Percentiles rank a stretch among this genome's conserved stretches.
Evolutionary conservation across 2,888 invertebrate species (phyloP).

Genomic region (Volucella zonaria): DNA sequence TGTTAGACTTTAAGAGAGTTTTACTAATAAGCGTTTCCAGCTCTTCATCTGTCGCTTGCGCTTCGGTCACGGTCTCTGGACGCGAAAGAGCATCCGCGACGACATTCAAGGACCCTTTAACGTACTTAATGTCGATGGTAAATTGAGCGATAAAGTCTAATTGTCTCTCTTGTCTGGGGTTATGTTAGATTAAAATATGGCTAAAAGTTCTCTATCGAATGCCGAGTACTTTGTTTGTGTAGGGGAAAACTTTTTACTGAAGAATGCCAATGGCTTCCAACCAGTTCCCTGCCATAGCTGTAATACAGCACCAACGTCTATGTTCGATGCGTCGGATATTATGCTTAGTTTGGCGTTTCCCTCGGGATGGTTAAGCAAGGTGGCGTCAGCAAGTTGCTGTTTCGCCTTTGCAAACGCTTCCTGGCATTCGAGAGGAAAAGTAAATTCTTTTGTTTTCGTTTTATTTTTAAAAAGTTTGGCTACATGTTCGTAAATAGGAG

Average conservation of each 20-base stretch:
- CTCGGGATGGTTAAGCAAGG: too few relatives aligned
- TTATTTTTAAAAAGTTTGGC: neutral
- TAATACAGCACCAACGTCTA: neutral
- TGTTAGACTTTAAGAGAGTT: neutral
- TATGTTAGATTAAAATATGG: conserved; percentile 71
- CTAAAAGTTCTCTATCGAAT: conserved; percentile 34
- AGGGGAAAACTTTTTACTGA: conserved; percentile 22
- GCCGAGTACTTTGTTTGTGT: conserved; percentile 30
- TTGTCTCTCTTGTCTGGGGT: conserved; percentile 78
- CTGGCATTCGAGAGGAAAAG: neutral
- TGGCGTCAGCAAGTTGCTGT: neutral
- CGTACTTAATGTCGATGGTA: conserved; percentile 17
- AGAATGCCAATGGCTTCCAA: too few relatives aligned
- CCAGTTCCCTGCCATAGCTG: too few relatives aligned
- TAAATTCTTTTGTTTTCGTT: neutral
- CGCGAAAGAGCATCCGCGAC: conserved; percentile 31
- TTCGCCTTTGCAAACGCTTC: conserved; percentile 21
- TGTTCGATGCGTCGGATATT: too few relatives aligned
- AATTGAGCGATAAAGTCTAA: conserved; percentile 76
- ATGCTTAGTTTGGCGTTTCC: too few relatives aligned
- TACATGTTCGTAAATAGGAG: conserved; percentile 38
- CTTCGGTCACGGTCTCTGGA: conserved; percentile 29
- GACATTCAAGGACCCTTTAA: conserved; percentile 16
- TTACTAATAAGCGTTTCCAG: neutral
- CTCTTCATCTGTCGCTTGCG: conserved; percentile 20